phyloP scores from a whole-genome alignment of 2,888 invertebrate species.

The Steromphala cineraria region DNA sequence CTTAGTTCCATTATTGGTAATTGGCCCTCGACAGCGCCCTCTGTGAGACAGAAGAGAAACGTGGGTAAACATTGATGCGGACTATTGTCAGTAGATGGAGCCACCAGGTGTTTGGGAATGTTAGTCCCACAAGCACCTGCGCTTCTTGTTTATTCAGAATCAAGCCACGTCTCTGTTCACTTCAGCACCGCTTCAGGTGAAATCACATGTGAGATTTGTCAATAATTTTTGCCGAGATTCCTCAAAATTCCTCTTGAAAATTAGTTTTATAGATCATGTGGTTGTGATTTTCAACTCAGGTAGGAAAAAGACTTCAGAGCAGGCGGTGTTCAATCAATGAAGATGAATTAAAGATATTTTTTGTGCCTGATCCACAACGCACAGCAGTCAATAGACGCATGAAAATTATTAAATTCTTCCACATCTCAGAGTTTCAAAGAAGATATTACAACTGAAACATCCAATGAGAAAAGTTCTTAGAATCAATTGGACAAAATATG shows the following conservation, averaged over 20 bases:
- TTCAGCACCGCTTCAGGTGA: background rate
- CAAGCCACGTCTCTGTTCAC: background rate
- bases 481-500: no score
- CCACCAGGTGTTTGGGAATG: conserved; percentile 17
- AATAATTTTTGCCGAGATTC: background rate
- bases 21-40: background rate
- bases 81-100: conserved; percentile 1
- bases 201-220: background rate
- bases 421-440: no score
- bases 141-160: background rate
- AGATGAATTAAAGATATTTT: no score
- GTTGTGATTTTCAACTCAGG: background rate
- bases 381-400: no score
- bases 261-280: background rate
- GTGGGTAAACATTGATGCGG: background rate
- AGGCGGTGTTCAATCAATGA: no score
- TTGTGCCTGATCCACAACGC: no score
- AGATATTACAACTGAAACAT: no score
- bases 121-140: background rate
- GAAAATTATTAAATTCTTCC: no score
- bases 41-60: background rate
- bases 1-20: conserved; percentile 11
- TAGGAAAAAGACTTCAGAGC: no score
- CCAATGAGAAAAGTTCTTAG: no score
- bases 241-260: background rate